Conservation (phyloP, 2,113 vertebrate species). For the Phylloscopus whistleri region DNA sequence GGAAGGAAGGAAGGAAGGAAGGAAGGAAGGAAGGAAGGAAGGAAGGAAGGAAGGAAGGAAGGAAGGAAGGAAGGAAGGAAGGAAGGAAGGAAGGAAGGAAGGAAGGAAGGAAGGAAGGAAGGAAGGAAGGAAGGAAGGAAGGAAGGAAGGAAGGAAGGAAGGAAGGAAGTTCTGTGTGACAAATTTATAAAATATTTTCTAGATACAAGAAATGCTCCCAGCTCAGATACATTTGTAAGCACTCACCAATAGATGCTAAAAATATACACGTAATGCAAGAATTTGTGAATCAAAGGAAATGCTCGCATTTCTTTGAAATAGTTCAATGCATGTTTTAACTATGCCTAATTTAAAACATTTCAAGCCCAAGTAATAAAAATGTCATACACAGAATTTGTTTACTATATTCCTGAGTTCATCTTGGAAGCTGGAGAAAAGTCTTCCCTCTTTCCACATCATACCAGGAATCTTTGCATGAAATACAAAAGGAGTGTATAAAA, state of each 20-base stretch:
- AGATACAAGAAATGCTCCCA: neutral
- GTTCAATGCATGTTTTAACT: neutral
- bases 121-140: neutral
- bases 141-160: neutral
- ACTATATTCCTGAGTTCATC: neutral
- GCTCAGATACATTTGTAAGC: neutral
- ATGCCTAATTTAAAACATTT: neutral
- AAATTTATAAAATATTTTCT: neutral
- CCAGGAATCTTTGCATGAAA: neutral
- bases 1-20: neutral
- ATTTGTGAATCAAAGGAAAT: neutral
- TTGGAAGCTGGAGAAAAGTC: neutral
- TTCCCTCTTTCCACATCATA: neutral
- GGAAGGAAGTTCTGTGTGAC: neutral
- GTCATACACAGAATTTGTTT: neutral
- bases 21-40: neutral
- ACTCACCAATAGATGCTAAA: neutral
- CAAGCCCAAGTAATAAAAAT: neutral
- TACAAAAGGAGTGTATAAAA: neutral
- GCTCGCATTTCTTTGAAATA: neutral
- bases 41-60: neutral
- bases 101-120: neutral
- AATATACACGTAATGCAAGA: neutral
- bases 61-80: no score
- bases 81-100: no score